phyloP scores from a whole-genome alignment of 2,113 vertebrate genomes.

The Solea senegalensis region DNA sequence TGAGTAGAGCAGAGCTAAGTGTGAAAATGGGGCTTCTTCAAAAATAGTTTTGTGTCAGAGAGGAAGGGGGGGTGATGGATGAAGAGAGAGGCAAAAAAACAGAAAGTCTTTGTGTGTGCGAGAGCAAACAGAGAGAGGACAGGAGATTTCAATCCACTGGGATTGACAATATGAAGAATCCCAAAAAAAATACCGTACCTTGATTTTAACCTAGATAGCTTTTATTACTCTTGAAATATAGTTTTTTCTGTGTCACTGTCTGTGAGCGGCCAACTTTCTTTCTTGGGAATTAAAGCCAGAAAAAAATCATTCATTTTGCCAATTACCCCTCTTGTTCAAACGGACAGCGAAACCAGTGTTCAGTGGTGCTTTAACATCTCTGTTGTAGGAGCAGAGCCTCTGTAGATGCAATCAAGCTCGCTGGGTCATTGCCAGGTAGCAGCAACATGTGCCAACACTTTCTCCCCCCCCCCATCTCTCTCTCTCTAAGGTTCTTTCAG shows the following conservation, averaged over 20 bases:
- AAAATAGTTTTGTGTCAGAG: constrained; percentile 56
- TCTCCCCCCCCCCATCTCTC: too few species aligned
- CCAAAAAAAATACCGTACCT: constrained; percentile 43
- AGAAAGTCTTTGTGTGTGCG: constrained; percentile 14
- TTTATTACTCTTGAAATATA: constrained; percentile 45
- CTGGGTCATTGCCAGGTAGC: constrained; percentile 8
- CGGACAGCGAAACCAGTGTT: constrained; percentile 46
- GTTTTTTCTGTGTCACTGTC: constrained; percentile 29
- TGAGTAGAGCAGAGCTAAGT: constrained; percentile 40
- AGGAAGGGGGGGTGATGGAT: constrained; percentile 37
- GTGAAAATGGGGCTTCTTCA: constrained; percentile 49
- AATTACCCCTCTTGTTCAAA: constrained; percentile 47
- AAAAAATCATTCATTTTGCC: constrained; percentile 32
- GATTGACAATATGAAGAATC: constrained; percentile 55
- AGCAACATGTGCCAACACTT: neutral
- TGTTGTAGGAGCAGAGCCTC: constrained; percentile 2
- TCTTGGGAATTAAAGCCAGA: constrained; percentile 45
- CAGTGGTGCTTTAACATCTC: constrained; percentile 32
- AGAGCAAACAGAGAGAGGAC: constrained; percentile 38
- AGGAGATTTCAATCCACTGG: constrained; percentile 30
- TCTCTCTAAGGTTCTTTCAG: constrained; percentile 23
- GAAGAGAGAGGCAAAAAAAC: constrained; percentile 25
- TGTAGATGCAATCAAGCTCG: neutral
- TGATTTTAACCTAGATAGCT: constrained; percentile 58
- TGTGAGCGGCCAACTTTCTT: constrained; percentile 10